phyloP scores from a whole-genome alignment of 2,113 vertebrate species.

The Dromiciops gliroides region DNA sequence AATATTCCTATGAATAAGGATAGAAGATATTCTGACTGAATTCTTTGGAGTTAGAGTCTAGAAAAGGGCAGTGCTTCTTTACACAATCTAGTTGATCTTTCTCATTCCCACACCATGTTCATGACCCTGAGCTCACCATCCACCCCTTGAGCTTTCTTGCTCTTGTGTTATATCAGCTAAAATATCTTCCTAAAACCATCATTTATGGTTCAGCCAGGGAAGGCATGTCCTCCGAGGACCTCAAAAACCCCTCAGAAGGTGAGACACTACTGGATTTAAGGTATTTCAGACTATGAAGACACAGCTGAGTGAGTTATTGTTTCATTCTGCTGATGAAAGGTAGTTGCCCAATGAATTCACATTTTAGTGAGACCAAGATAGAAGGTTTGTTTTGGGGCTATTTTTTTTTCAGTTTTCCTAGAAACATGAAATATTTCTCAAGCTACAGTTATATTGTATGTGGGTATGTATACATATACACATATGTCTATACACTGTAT shows the following conservation, averaged over 20 bases:
- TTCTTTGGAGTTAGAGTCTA: neutral
- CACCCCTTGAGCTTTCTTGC: neutral
- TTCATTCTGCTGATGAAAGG: too few species aligned
- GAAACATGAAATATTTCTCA: constrained; percentile 27
- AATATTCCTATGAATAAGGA: constrained; percentile 30
- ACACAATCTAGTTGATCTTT: neutral
- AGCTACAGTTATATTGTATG: neutral
- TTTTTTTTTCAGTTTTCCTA: constrained; percentile 9
- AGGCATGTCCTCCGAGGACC: neutral
- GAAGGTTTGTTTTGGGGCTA: neutral
- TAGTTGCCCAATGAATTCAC: neutral
- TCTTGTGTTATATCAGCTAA: neutral
- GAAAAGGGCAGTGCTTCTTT: neutral
- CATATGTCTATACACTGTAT: too few species aligned
- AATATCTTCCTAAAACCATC: neutral
- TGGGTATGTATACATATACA: neutral
- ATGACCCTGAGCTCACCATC: neutral
- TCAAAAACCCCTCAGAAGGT: neutral
- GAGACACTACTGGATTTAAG: neutral
- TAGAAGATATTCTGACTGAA: constrained; percentile 19
- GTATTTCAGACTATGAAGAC: neutral
- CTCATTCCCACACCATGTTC: neutral
- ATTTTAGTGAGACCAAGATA: constrained; percentile 3
- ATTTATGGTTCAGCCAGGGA: neutral
- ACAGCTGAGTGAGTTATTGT: too few species aligned